Conservation (phyloP, 2,797 vertebrate genomes). For the Lacerta agilis region DNA sequence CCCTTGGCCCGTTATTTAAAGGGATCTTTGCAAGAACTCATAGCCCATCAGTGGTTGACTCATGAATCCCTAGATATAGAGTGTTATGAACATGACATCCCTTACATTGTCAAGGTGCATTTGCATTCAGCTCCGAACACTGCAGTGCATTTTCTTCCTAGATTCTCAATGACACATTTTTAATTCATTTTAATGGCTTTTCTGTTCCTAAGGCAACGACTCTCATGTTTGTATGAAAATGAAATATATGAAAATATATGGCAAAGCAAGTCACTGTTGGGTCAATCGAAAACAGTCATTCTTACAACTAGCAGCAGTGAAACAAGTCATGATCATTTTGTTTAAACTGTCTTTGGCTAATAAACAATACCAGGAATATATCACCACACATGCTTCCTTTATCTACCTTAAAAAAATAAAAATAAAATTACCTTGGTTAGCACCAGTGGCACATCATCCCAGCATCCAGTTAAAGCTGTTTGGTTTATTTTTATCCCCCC, state of each 20-base stretch:
- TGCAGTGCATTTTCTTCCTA: constrained; percentile 18
- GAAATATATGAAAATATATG: constrained; percentile 15
- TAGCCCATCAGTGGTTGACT: neutral
- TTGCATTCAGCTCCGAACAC: constrained; percentile 8
- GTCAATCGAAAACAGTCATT: constrained; percentile 38
- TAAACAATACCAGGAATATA: neutral
- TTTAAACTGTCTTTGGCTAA: neutral
- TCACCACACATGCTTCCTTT: neutral
- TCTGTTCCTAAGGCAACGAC: constrained; percentile 30
- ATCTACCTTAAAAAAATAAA: neutral
- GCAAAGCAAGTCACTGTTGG: constrained; percentile 5
- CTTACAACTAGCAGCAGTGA: neutral
- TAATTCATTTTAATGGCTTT: constrained; percentile 20
- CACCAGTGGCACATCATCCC: neutral
- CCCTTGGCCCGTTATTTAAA: neutral
- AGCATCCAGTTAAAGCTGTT: neutral
- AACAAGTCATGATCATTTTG: neutral
- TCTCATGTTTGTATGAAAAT: constrained; percentile 36
- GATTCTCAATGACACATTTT: neutral
- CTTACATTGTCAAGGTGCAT: neutral
- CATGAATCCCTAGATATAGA: neutral
- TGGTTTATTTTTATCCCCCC: neutral
- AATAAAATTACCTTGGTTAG: neutral
- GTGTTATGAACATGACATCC: neutral
- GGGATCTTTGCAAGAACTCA: neutral